Conservation (phyloP, 2,797 vertebrate genomes). For the Enteromius argenteus region DNA sequence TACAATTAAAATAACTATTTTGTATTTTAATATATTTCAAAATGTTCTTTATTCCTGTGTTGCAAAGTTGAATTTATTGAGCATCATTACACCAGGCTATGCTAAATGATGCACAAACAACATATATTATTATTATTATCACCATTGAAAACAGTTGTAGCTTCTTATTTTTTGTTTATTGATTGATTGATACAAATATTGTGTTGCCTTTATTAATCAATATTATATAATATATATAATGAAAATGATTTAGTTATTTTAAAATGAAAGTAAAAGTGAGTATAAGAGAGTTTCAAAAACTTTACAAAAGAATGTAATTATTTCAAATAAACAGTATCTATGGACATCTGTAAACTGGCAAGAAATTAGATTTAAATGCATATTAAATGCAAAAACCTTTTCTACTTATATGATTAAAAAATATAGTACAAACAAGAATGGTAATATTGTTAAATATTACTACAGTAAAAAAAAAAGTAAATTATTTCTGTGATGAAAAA, state of each 20-base stretch:
- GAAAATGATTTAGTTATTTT: too few relatives aligned
- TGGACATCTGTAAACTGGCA: neutral
- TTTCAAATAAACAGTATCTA: too few relatives aligned
- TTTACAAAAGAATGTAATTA: too few relatives aligned
- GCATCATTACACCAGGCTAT: neutral
- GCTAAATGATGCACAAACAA: too few relatives aligned
- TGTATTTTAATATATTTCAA: neutral
- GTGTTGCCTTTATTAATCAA: too few relatives aligned
- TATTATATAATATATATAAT: too few relatives aligned
- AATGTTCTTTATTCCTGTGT: neutral
- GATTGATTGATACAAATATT: too few relatives aligned
- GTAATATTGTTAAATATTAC: neutral
- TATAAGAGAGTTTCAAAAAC: too few relatives aligned
- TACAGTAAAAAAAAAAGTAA: neutral
- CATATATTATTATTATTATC: too few relatives aligned
- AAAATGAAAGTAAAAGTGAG: too few relatives aligned
- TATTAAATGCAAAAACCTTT: neutral
- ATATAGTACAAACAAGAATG: neutral
- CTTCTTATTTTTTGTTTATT: too few relatives aligned
- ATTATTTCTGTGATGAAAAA: neutral
- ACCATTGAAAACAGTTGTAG: too few relatives aligned
- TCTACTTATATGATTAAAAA: neutral
- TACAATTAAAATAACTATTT: neutral
- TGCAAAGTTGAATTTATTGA: neutral
- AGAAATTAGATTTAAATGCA: neutral